Conservation (phyloP, 2,888 invertebrate species). For the Mystacides longicornis region DNA sequence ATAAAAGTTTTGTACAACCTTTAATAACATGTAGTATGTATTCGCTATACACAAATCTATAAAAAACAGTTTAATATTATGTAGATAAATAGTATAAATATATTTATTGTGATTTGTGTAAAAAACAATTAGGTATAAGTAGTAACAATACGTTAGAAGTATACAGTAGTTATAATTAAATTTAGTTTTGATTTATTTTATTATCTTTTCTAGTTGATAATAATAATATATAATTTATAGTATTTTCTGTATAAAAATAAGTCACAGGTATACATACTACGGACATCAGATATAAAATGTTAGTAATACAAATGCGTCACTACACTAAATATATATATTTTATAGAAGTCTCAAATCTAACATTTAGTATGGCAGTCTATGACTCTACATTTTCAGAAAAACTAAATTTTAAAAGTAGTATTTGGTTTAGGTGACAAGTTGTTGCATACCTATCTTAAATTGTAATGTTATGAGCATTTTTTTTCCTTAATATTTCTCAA, state of each 20-base stretch:
- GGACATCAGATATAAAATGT: too few relatives aligned
- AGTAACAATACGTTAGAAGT: not conserved
- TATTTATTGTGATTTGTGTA: too few relatives aligned
- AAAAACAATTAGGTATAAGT: too few relatives aligned
- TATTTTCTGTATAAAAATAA: slow-evolving; percentile 25
- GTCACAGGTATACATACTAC: slow-evolving; percentile 24
- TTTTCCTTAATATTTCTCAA: too few relatives aligned
- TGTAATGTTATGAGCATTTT: too few relatives aligned
- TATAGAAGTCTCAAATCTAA: slow-evolving; percentile 25
- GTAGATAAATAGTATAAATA: slow-evolving; percentile 12
- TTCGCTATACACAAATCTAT: not conserved
- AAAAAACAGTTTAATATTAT: slow-evolving; percentile 17
- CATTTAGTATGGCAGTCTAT: slow-evolving; percentile 23
- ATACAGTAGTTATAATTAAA: too few relatives aligned
- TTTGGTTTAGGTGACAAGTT: too few relatives aligned
- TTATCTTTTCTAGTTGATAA: not conserved
- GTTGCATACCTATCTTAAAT: too few relatives aligned
- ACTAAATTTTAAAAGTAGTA: too few relatives aligned
- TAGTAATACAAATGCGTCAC: too few relatives aligned
- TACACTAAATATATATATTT: too few relatives aligned
- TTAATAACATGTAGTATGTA: not conserved
- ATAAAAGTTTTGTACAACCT: too few relatives aligned
- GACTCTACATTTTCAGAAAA: slow-evolving; percentile 16
- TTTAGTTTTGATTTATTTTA: not conserved
- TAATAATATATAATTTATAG: slow-evolving; percentile 11